These are phyloP conservation scores for Harmothoe impar DNA, from an alignment of 2,888 invertebrate species.

Conservation along the genomic window DNA sequence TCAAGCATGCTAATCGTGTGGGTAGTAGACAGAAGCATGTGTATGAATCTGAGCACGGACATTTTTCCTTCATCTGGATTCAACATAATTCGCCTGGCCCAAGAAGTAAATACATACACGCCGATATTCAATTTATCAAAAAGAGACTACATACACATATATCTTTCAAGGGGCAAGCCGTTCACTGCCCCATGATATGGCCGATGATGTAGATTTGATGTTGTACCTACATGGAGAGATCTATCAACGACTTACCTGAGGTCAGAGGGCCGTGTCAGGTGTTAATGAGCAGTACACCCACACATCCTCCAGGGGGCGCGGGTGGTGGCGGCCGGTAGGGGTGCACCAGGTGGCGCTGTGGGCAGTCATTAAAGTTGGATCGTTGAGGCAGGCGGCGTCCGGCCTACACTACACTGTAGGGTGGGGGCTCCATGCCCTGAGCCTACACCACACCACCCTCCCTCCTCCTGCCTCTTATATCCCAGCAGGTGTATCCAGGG, in stretches of 20 bases:
- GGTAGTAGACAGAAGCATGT: too few species aligned
- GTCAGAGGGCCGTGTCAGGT: neutral
- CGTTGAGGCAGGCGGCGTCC: neutral
- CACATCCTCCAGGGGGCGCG: conserved; percentile 3
- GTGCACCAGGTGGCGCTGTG: neutral
- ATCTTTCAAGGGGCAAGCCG: too few species aligned
- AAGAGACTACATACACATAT: too few species aligned
- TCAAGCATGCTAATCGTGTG: too few species aligned
- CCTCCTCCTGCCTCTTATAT: neutral
- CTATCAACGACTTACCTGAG: conserved; percentile 14
- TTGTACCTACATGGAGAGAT: too few species aligned
- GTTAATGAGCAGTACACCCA: neutral
- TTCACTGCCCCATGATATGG: too few species aligned
- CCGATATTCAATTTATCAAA: too few species aligned
- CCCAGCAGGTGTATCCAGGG: neutral
- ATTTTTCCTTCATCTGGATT: too few species aligned
- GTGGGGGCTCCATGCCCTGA: neutral
- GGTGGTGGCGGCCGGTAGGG: neutral
- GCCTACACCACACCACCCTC: neutral
- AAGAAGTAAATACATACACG: too few species aligned
- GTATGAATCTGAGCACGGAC: too few species aligned
- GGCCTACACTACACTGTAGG: neutral
- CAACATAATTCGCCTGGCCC: too few species aligned
- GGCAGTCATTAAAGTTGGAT: conserved; percentile 8
- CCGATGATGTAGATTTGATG: too few species aligned